Evolutionary conservation across 1,140 invertebrate genomes (phyloP).

Genomic region (Calliphora vicina): DNA sequence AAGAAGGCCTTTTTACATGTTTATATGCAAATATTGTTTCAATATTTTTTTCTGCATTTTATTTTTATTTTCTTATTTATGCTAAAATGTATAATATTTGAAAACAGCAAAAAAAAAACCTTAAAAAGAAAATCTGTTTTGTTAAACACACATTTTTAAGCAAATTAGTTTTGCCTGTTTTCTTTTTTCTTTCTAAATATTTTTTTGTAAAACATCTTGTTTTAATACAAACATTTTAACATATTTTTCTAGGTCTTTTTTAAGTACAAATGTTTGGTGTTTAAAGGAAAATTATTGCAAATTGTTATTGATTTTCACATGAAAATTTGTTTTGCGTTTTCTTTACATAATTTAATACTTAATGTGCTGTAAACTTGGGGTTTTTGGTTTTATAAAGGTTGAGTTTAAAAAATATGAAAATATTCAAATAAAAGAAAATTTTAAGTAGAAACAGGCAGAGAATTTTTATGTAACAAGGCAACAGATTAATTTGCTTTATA

Average conservation of each 20-base stretch:
- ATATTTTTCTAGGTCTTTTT: too few species aligned
- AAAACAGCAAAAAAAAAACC: not conserved
- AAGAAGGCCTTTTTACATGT: not conserved
- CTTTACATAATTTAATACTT: not conserved
- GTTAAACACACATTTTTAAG: slow-evolving; percentile 27
- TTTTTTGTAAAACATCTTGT: not conserved
- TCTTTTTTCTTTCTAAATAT: not conserved
- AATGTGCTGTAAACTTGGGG: not conserved
- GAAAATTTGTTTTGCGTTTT: not conserved
- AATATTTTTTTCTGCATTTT: not conserved
- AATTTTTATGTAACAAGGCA: too few species aligned
- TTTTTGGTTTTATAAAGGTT: too few species aligned
- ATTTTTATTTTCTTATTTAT: not conserved
- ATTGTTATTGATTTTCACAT: not conserved
- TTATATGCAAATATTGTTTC: not conserved
- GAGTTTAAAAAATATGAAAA: too few species aligned
- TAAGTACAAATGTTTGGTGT: not conserved
- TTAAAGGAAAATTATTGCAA: not conserved
- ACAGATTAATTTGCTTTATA: too few species aligned
- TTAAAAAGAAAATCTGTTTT: slow-evolving; percentile 15
- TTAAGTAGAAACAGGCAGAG: too few species aligned
- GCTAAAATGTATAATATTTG: not conserved
- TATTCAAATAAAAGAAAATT: too few species aligned
- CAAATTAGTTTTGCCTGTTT: slow-evolving; percentile 13
- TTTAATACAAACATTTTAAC: too few species aligned